These are phyloP conservation scores for Oophaga pumilio DNA, from an alignment of 2,113 vertebrate genomes.

Conservation along the genomic window DNA sequence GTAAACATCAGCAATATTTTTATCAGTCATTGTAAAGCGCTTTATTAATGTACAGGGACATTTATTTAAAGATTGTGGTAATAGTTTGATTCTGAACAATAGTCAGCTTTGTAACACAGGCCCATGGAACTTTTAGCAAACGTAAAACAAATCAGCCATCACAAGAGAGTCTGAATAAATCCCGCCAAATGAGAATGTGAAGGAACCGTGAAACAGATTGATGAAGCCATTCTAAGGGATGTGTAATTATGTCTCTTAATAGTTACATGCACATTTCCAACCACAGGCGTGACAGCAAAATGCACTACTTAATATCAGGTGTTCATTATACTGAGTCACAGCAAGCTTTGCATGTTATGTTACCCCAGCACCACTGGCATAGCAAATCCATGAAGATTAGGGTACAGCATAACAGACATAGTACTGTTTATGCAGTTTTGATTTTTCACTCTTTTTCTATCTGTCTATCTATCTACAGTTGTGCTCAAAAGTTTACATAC, in stretches of 20 bases:
- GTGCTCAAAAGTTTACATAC: too few species aligned
- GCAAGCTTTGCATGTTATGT: not conserved
- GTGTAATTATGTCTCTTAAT: constrained; percentile 28
- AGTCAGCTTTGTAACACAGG: not conserved
- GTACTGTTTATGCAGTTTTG: not conserved
- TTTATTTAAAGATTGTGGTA: not conserved
- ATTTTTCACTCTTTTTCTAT: too few species aligned
- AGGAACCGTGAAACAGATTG: constrained; percentile 6
- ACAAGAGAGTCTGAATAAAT: constrained; percentile 7
- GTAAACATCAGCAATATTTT: not conserved
- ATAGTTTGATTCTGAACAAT: not conserved
- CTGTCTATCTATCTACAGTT: too few species aligned
- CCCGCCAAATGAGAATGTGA: not conserved
- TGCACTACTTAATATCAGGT: not conserved
- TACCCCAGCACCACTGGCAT: not conserved
- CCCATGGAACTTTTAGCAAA: not conserved
- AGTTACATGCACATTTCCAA: constrained; percentile 1
- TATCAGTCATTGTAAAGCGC: not conserved
- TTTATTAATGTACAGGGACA: not conserved
- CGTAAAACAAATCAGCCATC: constrained; percentile 2
- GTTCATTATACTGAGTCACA: not conserved
- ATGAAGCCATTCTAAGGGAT: not conserved
- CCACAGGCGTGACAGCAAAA: not conserved
- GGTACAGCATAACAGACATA: not conserved
- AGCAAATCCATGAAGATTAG: not conserved